These are phyloP conservation scores for Myiozetetes cayanensis DNA, from an alignment of 2,113 vertebrate species.

Conservation along the genomic window DNA sequence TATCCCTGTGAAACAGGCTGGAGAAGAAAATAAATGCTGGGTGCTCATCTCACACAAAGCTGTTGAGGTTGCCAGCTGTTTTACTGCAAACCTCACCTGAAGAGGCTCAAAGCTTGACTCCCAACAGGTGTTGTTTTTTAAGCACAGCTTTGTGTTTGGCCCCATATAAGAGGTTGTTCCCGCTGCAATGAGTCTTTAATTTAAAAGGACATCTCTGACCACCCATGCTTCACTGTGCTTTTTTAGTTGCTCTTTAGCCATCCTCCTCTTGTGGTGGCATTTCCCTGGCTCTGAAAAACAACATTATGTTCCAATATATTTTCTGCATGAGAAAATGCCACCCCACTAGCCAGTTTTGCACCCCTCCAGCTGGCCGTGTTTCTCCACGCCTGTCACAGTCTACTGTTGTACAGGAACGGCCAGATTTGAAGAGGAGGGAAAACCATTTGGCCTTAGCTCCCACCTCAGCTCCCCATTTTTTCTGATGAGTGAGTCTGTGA, in stretches of 20 bases:
- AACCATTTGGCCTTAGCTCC: neutral
- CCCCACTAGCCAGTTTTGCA: neutral
- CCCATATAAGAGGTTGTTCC: rapidly evolving
- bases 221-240: rapidly evolving
- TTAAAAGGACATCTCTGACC: neutral
- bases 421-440: slow-evolving; percentile 14
- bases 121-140: neutral
- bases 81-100: neutral
- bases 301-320: slow-evolving; percentile 24
- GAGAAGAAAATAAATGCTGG: neutral
- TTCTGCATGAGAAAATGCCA: slow-evolving; percentile 13
- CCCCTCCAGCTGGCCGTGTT: neutral
- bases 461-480: neutral
- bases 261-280: neutral
- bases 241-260: neutral
- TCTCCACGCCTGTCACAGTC: neutral
- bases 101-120: neutral
- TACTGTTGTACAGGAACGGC: neutral
- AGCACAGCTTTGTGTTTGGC: neutral
- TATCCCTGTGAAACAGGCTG: neutral
- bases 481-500: neutral
- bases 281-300: slow-evolving; percentile 26
- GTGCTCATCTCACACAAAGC: neutral
- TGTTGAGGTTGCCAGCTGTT: neutral
- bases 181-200: rapidly evolving